phyloP scores from a whole-genome alignment of 2,113 vertebrate species.

The Takifugu bimaculatus region DNA sequence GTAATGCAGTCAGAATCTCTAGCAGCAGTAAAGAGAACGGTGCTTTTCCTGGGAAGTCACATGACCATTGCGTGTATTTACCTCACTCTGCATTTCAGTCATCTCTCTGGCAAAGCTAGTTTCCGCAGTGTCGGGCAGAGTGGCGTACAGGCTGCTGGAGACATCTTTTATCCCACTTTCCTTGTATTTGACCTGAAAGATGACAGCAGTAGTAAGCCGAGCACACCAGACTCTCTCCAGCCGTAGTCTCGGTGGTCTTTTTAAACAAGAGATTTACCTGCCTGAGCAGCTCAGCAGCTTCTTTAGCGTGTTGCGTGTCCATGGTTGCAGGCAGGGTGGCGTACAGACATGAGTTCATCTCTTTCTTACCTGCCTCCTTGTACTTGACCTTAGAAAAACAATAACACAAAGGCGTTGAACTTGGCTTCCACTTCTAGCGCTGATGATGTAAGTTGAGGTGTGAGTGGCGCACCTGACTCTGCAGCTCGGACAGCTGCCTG shows the following conservation, averaged over 20 bases:
- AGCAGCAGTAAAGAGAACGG: no score
- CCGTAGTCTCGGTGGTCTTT: neutral
- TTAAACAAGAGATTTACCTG: constrained; percentile 35
- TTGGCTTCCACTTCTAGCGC: no score
- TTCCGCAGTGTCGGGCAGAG: constrained; percentile 84
- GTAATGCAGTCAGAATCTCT: neutral
- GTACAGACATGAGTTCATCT: constrained; percentile 42
- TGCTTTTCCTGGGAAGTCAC: neutral
- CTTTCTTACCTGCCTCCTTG: constrained; percentile 69
- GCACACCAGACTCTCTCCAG: neutral
- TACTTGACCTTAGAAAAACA: constrained; percentile 77
- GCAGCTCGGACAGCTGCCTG: constrained; percentile 55
- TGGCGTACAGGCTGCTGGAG: constrained; percentile 78
- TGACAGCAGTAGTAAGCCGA: neutral
- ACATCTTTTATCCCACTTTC: constrained; percentile 74
- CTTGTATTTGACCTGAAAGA: constrained; percentile 78
- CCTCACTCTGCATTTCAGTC: constrained; percentile 81
- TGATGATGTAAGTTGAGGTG: neutral
- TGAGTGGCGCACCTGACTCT: constrained; percentile 50
- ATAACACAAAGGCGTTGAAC: neutral
- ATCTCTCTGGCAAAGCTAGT: constrained; percentile 81
- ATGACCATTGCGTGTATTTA: constrained; percentile 3
- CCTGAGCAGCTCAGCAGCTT: constrained; percentile 54
- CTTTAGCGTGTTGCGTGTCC: constrained; percentile 60
- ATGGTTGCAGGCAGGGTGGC: constrained; percentile 51